A percentile compares a stretch with the other conserved stretches of the same genome.
phyloP scores from a whole-genome alignment of 2,797 vertebrate species.

The Poeciliopsis infans region DNA sequence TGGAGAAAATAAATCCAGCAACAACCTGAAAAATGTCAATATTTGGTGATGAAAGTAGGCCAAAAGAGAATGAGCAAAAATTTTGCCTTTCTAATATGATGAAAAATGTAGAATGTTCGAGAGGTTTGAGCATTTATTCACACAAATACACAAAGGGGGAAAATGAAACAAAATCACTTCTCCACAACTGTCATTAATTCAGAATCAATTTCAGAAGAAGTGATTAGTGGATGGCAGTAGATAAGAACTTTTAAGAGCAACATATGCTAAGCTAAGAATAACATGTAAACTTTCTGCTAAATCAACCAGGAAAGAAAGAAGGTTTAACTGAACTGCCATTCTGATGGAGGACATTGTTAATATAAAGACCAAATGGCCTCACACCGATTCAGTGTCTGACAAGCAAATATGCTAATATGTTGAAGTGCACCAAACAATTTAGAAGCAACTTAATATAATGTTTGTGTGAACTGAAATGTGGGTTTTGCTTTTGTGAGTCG shows the following conservation, averaged over 20 bases:
- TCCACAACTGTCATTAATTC: not conserved
- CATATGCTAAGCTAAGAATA: too few species aligned
- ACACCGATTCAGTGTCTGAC: not conserved
- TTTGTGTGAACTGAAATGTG: slow-evolving; percentile 18
- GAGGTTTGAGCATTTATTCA: not conserved
- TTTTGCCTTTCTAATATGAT: not conserved
- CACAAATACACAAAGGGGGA: not conserved
- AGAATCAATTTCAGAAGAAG: not conserved
- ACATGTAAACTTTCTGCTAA: not conserved
- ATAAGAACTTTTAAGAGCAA: not conserved
- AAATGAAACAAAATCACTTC: not conserved
- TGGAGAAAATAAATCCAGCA: not conserved
- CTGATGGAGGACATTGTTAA: not conserved
- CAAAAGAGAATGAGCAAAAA: not conserved
- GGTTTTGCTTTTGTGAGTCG: not conserved
- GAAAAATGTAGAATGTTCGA: slow-evolving; percentile 5
- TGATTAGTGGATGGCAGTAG: not conserved
- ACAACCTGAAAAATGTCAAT: not conserved
- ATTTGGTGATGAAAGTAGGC: not conserved
- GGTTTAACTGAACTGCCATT: not conserved
- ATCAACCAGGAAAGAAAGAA: not conserved
- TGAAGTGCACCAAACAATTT: not conserved
- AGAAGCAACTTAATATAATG: slow-evolving; percentile 8
- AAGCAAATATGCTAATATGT: slow-evolving; percentile 12
- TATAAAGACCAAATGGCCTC: not conserved